Evolutionary conservation across 1,140 invertebrate species (phyloP), one percentile per base, ranked within the genome.

Genomic region (Ectropis grisescens): DNA sequence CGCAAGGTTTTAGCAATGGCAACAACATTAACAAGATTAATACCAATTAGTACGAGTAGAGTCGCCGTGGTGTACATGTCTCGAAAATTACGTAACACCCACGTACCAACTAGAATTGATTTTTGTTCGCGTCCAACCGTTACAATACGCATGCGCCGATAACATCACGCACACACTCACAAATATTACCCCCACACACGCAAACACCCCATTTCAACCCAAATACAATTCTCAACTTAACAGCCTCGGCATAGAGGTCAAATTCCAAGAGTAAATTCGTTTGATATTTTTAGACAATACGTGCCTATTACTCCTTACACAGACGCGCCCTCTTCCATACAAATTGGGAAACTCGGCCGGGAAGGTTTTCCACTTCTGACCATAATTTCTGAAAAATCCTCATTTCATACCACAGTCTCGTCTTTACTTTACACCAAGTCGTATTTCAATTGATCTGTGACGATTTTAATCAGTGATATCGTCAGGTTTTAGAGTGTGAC

Each of bases 231-330:
- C 37, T 28, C 8, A 37, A 42, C 39, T 15, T 33, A 48, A 52
- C 1, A 0, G 0, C 0, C 1, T 11, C 1, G 0, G 1, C 1
- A 25, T 61, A 64, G 27, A 22, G 54, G 48, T 33, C 6, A 53
- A 13, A 32, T 44, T 60, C 8, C n/a, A 13, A 6, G 2, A 24
- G 23, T 7, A n/a, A n/a, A 13, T 7, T 26, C 4, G 6, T 11
- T 38, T 68, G 58, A 54, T 81, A 81, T 81, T 81, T 78, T 81
- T 81, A 81, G 76, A 74, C 66, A 55, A 69, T 75, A 67, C 62
- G 53, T 58, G 46, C 60, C 64, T 64, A 74, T 65, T 70, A 65
- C 36, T 50, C 59, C 46, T 55, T 59, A 54, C 55, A 68, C 58
- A 47, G 62, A 47, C 59, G 75, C 75, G 70, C 75, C 75, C 72